These are phyloP conservation scores for Cassiopea xamachana DNA, from an alignment of 30 jellyfish, hydroid and myxozoan genomes.

Conservation along the genomic window DNA sequence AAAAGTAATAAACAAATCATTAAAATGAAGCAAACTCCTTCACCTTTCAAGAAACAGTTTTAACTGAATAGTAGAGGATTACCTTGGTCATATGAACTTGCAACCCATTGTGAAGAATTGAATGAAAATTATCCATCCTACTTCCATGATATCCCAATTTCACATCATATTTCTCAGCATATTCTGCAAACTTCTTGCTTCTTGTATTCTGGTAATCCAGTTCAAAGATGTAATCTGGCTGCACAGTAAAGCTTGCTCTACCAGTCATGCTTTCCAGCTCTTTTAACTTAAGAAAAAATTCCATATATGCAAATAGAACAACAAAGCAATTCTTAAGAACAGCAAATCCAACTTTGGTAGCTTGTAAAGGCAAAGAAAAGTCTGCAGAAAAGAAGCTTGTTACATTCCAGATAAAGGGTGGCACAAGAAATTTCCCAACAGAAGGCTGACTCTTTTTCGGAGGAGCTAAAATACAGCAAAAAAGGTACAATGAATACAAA, in stretches of 20 bases:
- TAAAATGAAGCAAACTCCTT: too few species aligned
- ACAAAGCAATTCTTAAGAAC: not conserved
- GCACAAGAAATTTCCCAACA: too few species aligned
- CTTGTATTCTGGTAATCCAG: conserved; percentile 59
- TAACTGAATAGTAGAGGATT: not conserved
- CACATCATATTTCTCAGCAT: conserved; percentile 52
- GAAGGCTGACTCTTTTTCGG: too few species aligned
- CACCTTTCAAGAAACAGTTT: too few species aligned
- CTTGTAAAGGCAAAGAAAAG: too few species aligned
- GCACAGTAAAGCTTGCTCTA: conserved; percentile 69
- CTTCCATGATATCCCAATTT: conserved; percentile 95
- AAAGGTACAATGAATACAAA: too few species aligned
- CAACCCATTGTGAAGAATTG: conserved; percentile 84
- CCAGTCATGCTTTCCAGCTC: conserved; percentile 79
- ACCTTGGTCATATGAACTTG: conserved; percentile 97
- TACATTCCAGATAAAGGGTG: too few species aligned
- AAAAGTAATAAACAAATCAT: too few species aligned
- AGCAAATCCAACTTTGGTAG: not conserved
- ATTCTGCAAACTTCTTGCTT: conserved; percentile 75
- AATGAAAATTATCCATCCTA: conserved; percentile 88
- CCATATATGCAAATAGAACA: not conserved
- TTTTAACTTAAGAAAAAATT: conserved; percentile 30
- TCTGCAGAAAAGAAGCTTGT: too few species aligned
- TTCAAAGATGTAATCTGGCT: conserved; percentile 88
- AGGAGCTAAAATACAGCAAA: too few species aligned